phyloP scores from a whole-genome alignment of 2,113 vertebrate genomes.

The Micronycteris hirsuta region DNA sequence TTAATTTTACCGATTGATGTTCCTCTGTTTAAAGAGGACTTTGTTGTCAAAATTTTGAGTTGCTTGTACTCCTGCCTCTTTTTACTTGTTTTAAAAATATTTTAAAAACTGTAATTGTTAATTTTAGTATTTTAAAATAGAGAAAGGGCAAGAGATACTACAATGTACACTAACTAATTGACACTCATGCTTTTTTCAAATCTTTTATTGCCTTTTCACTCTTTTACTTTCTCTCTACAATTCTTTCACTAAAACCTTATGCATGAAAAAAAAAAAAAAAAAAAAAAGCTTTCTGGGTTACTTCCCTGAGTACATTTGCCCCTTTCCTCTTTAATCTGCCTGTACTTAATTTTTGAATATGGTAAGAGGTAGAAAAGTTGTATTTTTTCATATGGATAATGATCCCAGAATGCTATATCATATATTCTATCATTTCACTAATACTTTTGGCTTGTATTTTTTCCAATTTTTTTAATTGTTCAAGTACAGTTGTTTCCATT shows the following conservation, averaged over 20 bases:
- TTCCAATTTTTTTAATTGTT: no score
- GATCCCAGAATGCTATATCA: neutral
- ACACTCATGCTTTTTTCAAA: neutral
- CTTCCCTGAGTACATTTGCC: neutral
- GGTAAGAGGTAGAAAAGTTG: neutral
- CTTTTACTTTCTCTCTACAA: neutral
- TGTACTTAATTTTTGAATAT: neutral
- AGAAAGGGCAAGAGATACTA: neutral
- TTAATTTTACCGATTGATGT: neutral
- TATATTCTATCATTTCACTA: neutral
- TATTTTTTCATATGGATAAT: neutral
- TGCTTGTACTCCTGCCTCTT: neutral
- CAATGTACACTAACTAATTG: neutral
- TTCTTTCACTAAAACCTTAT: neutral
- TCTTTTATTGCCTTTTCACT: neutral
- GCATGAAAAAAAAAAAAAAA: neutral
- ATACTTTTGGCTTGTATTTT: neutral
- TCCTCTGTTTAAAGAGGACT: neutral
- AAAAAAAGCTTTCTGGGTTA: neutral
- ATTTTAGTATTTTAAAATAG: neutral
- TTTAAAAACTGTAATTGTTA: neutral
- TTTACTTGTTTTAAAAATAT: neutral
- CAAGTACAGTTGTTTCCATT: no score
- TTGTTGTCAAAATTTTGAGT: neutral
- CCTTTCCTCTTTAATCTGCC: neutral